Conservation (phyloP, 2,888 invertebrate species). For the Pachydiplax longipennis region DNA sequence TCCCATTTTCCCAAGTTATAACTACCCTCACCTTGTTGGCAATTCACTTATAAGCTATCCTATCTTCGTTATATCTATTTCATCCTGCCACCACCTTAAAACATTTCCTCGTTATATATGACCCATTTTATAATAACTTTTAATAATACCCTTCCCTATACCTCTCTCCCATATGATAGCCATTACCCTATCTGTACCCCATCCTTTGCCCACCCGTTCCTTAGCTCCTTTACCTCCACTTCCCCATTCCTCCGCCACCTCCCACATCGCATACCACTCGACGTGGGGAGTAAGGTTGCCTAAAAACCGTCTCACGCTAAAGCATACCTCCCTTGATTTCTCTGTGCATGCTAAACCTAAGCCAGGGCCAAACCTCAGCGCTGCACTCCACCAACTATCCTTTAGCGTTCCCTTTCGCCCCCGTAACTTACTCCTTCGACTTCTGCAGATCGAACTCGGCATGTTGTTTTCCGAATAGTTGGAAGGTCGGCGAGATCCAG, state of each 20-base stretch:
- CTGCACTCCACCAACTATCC: background rate
- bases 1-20: no score
- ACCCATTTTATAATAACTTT: no score
- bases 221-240: background rate
- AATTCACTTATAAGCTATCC: no score
- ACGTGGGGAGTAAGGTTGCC: background rate
- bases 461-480: background rate
- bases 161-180: no score
- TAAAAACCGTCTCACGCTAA: background rate
- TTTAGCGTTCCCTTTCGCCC: background rate
- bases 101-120: no score
- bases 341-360: background rate
- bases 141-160: no score
- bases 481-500: background rate
- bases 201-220: background rate
- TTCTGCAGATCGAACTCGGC: background rate
- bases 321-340: background rate
- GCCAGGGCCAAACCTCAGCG: background rate
- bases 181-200: background rate
- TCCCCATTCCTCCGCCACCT: background rate
- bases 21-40: no score
- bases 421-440: background rate
- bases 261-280: background rate
- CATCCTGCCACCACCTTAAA: no score
- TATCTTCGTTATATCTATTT: no score